Percentiles rank a stretch among this genome's conserved stretches.
phyloP scores from a whole-genome alignment of 2,888 invertebrate species.

The Empis stercorea region DNA sequence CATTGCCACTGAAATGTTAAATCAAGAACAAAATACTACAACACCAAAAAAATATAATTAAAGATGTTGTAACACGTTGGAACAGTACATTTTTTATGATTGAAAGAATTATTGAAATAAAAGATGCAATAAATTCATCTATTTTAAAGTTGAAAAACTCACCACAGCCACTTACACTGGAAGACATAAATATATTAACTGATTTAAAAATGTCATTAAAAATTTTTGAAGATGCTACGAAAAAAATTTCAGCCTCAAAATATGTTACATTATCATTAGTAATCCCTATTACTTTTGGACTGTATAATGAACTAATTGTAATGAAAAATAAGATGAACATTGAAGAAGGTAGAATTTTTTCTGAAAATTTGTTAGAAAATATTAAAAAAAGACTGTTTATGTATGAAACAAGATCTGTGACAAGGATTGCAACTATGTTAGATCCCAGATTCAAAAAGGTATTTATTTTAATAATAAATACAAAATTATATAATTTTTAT shows the following conservation, averaged over 20 bases:
- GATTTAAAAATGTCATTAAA: background rate
- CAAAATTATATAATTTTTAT: too few species aligned
- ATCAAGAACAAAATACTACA: background rate
- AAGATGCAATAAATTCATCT: background rate
- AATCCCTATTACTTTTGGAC: too few species aligned
- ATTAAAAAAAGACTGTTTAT: too few species aligned
- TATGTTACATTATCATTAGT: too few species aligned
- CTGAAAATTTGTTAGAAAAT: too few species aligned
- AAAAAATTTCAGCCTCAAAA: too few species aligned
- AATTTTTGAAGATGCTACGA: background rate
- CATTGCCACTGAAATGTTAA: background rate
- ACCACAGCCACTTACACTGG: background rate
- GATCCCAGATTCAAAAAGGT: slow-evolving; percentile 1
- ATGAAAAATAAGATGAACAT: too few species aligned
- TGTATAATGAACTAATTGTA: too few species aligned
- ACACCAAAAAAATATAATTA: background rate
- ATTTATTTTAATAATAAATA: background rate
- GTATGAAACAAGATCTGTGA: too few species aligned
- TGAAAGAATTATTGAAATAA: background rate
- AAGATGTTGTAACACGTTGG: too few species aligned
- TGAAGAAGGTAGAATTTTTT: too few species aligned
- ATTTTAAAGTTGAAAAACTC: background rate
- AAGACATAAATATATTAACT: background rate
- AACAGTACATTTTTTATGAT: too few species aligned
- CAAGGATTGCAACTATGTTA: background rate